Evolutionary conservation across 1,140 invertebrate genomes (phyloP), one percentile per base, ranked within the genome.

Genomic region (Zophobas morio): DNA sequence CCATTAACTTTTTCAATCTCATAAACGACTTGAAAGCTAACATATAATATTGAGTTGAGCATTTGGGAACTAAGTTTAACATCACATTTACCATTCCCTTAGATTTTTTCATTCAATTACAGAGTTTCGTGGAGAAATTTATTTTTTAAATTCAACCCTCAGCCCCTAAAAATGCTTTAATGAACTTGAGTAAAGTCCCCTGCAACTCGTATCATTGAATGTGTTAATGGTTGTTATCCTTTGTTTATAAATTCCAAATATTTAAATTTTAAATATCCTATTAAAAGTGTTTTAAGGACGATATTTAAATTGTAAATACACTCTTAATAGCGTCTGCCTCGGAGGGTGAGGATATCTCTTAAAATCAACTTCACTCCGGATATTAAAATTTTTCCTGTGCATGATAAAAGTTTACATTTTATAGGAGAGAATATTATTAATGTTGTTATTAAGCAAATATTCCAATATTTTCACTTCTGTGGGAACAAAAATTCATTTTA

Each of bases 211-310:
- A 66, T 66, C 60, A 66, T 39, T 63, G 57, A 63, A 66, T 66
- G 60, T 66, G 60, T 66, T 63, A 63, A 63, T 63, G 57, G 57
- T 63, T 66, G 60, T 66, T 66, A 66, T 46, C 40, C 60, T 46
- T 66, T 66, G 60, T 66, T 66, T 66, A 66, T 42, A 8, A 66
- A 66, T 66, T 66, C 60, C 6, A 66, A 66, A 66, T 66, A 66
- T 66, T 66, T 66, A 66, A 66, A 66, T 66, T 66, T 66, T 66
- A 66, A 66, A 66, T 66, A 39, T 66, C 60, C 60, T 66, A 66
- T 66, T 66, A 66, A 66, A 66, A 66, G 60, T 66, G 60, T 66
- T 66, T 66, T 66, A 66, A 66, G 60, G 39, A 39, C 60, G 37
- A 66, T 66, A 66, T 66, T 66, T 66, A 66, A 66, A 66, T 66